Conservation (phyloP, 2,797 vertebrate species). For the Labroides dimidiatus region DNA sequence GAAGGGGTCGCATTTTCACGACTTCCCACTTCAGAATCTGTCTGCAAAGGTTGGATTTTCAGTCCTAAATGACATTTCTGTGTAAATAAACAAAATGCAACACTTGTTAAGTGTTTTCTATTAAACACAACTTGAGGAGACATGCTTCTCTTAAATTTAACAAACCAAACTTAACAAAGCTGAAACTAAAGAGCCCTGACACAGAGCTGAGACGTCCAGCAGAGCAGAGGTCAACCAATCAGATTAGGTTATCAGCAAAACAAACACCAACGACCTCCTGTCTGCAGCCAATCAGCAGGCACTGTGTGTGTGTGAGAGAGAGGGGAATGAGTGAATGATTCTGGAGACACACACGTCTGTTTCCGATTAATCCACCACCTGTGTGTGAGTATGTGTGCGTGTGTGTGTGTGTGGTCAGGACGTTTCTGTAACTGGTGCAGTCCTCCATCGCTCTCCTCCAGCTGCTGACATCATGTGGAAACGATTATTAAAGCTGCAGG, state of each 20-base stretch:
- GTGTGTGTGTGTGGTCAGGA: too few relatives aligned
- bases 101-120: too few relatives aligned
- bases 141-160: too few relatives aligned
- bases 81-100: too few relatives aligned
- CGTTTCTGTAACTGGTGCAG: too few relatives aligned
- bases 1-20: too few relatives aligned
- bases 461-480: not conserved
- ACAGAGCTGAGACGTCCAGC: not conserved
- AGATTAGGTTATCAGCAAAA: conserved; percentile 73
- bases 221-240: conserved; percentile 68
- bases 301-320: conserved; percentile 23
- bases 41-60: too few relatives aligned
- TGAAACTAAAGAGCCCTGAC: too few relatives aligned
- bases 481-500: not conserved
- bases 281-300: conserved; percentile 59
- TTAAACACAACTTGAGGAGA: too few relatives aligned
- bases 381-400: not conserved
- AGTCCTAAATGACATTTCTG: too few relatives aligned
- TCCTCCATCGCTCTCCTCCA: conserved; percentile 1
- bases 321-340: conserved; percentile 22
- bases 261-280: conserved; percentile 68
- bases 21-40: too few relatives aligned
- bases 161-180: too few relatives aligned
- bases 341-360: conserved; percentile 45
- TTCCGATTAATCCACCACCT: conserved; percentile 58